Conservation (phyloP, 2,113 vertebrate species). For the Istiophorus platypterus region DNA sequence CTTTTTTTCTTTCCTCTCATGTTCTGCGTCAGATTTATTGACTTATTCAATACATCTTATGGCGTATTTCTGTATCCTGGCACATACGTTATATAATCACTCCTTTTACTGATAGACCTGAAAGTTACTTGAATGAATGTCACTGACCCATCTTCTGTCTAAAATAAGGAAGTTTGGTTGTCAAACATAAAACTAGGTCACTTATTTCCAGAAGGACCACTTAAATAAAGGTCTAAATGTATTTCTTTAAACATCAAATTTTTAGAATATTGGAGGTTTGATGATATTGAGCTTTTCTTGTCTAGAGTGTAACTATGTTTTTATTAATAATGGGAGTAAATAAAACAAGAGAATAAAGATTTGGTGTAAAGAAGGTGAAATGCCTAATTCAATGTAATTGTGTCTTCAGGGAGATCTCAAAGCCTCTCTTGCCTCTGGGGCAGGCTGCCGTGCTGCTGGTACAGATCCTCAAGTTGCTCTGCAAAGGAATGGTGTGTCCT, state of each 20-base stretch:
- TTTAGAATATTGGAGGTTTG: not conserved
- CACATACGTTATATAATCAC: not conserved
- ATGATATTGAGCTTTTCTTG: too few species aligned
- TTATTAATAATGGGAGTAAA: too few species aligned
- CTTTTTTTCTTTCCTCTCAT: too few species aligned
- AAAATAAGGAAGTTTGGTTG: constrained; percentile 4
- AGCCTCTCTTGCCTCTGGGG: constrained; percentile 90
- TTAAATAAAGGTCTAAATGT: not conserved
- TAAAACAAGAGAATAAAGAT: not conserved
- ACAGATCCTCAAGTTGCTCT: constrained; percentile 91
- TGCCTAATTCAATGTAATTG: constrained; percentile 1
- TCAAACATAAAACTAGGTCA: constrained; percentile 17
- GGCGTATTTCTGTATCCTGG: too few species aligned
- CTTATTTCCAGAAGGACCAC: not conserved
- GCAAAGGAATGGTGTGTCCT: constrained; percentile 90
- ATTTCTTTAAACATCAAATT: not conserved
- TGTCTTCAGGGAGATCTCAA: constrained; percentile 90
- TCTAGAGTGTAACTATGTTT: not conserved
- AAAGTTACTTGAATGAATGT: not conserved
- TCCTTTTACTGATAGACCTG: not conserved
- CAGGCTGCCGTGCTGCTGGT: constrained; percentile 90
- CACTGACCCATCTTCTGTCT: not conserved
- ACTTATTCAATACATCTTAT: not conserved
- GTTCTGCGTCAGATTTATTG: not conserved
- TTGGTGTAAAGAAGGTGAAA: not conserved